Evolutionary conservation across 1,140 invertebrate genomes (phyloP), one percentile per base, ranked within the genome.

Genomic region (Psix sp.): DNA sequence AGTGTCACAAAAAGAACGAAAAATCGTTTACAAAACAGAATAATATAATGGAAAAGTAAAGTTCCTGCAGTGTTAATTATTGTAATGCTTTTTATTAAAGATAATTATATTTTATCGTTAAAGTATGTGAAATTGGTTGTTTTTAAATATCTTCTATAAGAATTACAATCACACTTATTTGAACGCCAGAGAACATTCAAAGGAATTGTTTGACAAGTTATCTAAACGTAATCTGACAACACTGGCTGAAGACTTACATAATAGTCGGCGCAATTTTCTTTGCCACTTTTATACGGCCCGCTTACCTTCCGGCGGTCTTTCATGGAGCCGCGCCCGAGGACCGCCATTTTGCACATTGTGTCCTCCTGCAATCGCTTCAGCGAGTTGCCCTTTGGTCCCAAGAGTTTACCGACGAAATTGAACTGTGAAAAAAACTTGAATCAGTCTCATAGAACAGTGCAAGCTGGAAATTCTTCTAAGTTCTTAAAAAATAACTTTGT

Each of bases 261-360:
- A 72, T 72, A 45, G 68, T 9, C 38, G 43, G 35, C 38, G 46
- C 68, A 72, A 72, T 72, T 72, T 72, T 65, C 68, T 65, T 65
- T 59, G 59, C 68, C 68, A 65, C 59, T 72, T 72, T 72, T 63
- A 51, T 57, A 26, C 35, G 6, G 18, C 31, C 24, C 15, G 57
- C 82, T 84, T 88, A 94, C 93, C 89, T 96, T 96, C 65, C 91
- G 90, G 87, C 95, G 94, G 86, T 98, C 96, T 79, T 95, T 92
- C 93, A 98, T 98, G 0, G 96, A 98, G 39, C 97, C 97, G 78
- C 94, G 90, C 5, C 97, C 97, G 5, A 98, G 89, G 21, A 98
- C 94, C 10, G 96, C 94, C 94, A 98, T 97, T 87, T 96, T 97
- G 77, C 95, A 96, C 89, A 96, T 94, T 6, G 95, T 97, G 80